Conservation (phyloP, 2,797 vertebrate species). For the Cephalopachus bancanus region DNA sequence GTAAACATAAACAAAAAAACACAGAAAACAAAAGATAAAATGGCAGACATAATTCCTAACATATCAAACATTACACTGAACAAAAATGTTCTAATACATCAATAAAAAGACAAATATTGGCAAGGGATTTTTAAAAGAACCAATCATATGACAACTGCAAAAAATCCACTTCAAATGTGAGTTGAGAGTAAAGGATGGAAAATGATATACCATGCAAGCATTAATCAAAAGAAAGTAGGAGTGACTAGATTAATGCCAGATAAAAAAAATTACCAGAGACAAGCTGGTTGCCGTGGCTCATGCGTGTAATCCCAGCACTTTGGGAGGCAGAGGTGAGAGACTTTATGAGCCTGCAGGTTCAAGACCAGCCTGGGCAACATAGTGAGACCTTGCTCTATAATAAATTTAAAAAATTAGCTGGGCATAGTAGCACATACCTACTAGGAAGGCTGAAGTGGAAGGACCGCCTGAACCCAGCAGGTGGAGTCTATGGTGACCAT, state of each 20-base stretch:
- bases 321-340: not conserved
- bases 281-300: not conserved
- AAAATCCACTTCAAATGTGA: not conserved
- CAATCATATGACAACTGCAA: not conserved
- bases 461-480: not conserved
- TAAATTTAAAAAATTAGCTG: not conserved
- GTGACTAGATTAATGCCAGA: not conserved
- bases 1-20: not conserved
- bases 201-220: not conserved
- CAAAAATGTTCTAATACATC: not conserved
- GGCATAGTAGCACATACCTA: not conserved
- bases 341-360: not conserved
- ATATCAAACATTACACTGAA: not conserved
- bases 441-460: not conserved
- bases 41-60: not conserved
- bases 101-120: not conserved
- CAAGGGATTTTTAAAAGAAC: not conserved
- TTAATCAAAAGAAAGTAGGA: not conserved
- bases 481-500: not conserved
- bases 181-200: not conserved
- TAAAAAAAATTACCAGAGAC: not conserved
- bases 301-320: not conserved
- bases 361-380: not conserved
- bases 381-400: not conserved
- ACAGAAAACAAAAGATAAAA: not conserved